These are phyloP conservation scores for Fopius arisanus DNA, from an alignment of 1,140 invertebrate genomes.

Conservation along the genomic window DNA sequence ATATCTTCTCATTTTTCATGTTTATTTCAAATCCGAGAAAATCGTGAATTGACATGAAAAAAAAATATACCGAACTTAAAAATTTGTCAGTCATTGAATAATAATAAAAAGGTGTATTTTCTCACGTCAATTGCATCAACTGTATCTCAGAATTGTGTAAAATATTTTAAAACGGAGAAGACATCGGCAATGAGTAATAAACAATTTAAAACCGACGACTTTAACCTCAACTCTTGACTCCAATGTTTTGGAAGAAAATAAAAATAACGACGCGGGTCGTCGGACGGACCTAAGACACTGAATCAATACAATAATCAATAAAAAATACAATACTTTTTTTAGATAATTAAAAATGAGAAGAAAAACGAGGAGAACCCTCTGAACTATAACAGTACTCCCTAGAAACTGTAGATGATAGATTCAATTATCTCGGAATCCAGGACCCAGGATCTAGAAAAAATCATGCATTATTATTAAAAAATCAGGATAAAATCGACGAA, in stretches of 20 bases:
- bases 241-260: constrained; percentile 2
- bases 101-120: no score
- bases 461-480: neutral
- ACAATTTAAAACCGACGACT: constrained; percentile 2
- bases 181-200: no score
- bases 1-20: no score
- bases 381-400: neutral
- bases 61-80: no score
- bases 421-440: neutral
- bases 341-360: neutral
- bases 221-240: constrained; percentile 5
- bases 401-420: neutral
- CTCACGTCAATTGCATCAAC: no score
- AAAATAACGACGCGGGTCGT: constrained; percentile 22
- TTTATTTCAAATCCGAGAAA: no score
- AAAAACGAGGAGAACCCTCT: neutral
- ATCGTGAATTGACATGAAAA: no score
- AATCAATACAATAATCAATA: constrained; percentile 11
- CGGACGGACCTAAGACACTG: constrained; percentile 14
- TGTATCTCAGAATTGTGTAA: no score
- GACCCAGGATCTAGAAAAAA: neutral
- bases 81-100: no score
- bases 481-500: neutral
- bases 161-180: no score
- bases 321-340: neutral